Evolutionary conservation across 2,797 vertebrate genomes (phyloP), one percentile per base, ranked within the genome.

Genomic region (Hypotaenidia philippensis): DNA sequence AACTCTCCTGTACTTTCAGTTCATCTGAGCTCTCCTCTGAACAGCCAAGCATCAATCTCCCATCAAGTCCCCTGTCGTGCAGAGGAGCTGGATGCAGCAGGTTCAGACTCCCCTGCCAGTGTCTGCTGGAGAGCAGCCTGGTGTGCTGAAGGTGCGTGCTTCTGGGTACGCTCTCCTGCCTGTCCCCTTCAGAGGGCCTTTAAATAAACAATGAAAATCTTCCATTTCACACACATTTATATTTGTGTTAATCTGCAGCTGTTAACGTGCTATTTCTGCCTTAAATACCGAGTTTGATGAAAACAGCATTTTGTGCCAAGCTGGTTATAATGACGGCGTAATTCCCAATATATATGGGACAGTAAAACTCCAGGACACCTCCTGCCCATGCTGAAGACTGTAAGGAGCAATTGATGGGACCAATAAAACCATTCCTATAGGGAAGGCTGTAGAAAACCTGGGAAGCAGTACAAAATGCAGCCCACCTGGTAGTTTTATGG

Each of bases 341-440:
- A 96, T 97, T 97, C 83, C 93, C 92, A 83, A 92, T 96, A 97
- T 96, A 93, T 86, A 94, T 69, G 93, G 94, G 92, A 85, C 89
- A 87, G 91, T 97, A 96, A 96, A 97, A 79, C 38, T 5, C 74
- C 5, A 57, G 96, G 94, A 87, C 90, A 93, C 83, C 95, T 96
- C 78, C 91, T 98, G 94, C 82, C 53, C 63, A 5, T 94, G 94
- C 96, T 97, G 94, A 93, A 95, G 95, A 94, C 64, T 89, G 63
- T 89, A 94, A 96, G 96, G 89, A 84, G 93, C 89, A 92, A 97
- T 96, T 97, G 96, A 97, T 96, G 92, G 83, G 89, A 93, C 85
- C 93, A 95, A 94, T 97, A 98, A 97, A 97, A 95, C 84, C 66
- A 74, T 95, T 97, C 91, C 96, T 41, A 3, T 56, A 93, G 96